Conservation (phyloP, 2,797 vertebrate species). For the Chelon auratus region DNA sequence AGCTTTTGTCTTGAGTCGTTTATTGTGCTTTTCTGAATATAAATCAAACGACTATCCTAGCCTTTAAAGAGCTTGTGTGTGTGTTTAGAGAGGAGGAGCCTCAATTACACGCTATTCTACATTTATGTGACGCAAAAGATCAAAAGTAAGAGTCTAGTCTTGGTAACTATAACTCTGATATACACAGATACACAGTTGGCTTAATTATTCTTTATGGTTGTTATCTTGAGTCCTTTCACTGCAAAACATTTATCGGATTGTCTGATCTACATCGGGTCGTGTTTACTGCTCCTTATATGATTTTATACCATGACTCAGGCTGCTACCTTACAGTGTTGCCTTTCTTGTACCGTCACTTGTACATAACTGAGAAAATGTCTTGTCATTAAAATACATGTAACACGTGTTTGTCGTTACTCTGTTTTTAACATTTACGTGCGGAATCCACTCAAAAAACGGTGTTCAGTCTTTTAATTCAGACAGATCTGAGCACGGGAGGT, state of each 20-base stretch:
- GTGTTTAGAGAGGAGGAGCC: not conserved
- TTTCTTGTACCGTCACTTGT: conserved; percentile 34
- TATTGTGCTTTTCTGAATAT: conserved; percentile 5
- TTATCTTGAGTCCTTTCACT: not conserved
- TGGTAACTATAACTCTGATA: no score
- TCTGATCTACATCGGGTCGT: not conserved
- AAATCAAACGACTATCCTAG: not conserved
- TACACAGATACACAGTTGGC: not conserved
- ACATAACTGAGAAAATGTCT: conserved; percentile 18
- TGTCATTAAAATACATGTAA: conserved; percentile 44
- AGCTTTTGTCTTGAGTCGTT: not conserved
- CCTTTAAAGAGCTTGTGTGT: conserved; percentile 9
- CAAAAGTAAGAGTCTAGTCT: not conserved
- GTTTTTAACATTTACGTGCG: not conserved
- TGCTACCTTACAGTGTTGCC: conserved; percentile 6
- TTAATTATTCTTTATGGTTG: not conserved
- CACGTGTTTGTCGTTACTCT: not conserved
- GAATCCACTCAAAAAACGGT: not conserved
- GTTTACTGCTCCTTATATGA: not conserved
- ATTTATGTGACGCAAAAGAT: not conserved
- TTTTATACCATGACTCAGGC: conserved; percentile 17
- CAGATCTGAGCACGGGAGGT: conserved; percentile 11
- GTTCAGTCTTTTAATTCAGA: conserved; percentile 64
- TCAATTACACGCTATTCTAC: not conserved
- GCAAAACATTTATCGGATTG: conserved; percentile 11